These are phyloP conservation scores for Actenoides hombroni DNA, from an alignment of 2,113 vertebrate species.

Conservation along the genomic window DNA sequence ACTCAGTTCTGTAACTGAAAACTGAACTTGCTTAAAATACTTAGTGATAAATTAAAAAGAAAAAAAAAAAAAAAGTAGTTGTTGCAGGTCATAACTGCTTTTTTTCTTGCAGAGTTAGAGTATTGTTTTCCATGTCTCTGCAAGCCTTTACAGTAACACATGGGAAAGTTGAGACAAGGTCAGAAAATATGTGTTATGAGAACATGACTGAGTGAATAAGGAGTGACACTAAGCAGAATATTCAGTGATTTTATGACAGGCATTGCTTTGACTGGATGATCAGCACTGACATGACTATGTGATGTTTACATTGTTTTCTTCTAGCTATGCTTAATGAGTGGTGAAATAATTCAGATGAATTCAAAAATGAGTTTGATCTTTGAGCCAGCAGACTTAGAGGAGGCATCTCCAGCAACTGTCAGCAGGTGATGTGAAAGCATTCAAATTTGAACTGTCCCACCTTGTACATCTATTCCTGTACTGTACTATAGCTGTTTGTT, in stretches of 20 bases:
- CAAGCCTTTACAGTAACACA: neutral
- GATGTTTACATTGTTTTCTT: constrained; percentile 13
- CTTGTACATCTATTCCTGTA: neutral
- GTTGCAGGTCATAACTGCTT: neutral
- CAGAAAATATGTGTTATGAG: neutral
- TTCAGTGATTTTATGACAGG: neutral
- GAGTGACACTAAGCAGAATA: neutral
- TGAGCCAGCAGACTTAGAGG: constrained; percentile 88
- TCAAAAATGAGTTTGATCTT: constrained; percentile 94
- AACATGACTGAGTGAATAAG: neutral
- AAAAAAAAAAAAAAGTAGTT: neutral
- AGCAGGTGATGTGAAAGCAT: constrained; percentile 81
- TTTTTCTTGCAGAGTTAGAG: neutral
- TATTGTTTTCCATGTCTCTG: neutral
- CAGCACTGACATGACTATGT: neutral
- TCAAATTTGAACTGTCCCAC: neutral
- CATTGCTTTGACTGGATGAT: neutral
- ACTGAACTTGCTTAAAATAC: neutral
- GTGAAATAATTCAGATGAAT: constrained; percentile 96
- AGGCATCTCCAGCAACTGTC: constrained; percentile 93
- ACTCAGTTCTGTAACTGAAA: neutral
- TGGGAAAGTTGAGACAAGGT: neutral
- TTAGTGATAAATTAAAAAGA: neutral
- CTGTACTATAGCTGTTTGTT: neutral
- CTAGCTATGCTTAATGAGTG: constrained; percentile 93